Percentiles rank a stretch among this genome's conserved stretches.
Conservation (phyloP, 2,888 invertebrate species). For the Amphiduros pacificus region DNA sequence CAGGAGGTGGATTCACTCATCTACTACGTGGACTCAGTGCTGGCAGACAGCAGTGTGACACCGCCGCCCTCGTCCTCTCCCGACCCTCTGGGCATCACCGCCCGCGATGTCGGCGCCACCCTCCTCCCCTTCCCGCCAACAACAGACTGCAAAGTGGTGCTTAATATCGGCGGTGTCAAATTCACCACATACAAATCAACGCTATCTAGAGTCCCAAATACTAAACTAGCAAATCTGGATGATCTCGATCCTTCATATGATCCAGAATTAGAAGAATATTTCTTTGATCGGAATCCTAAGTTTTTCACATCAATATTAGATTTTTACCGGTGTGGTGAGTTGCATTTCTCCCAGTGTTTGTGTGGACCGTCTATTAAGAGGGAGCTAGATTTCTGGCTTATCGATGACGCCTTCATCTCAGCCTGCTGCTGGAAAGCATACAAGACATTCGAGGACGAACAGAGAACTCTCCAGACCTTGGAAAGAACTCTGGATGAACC, state of each 20-base stretch:
- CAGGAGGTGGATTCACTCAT: too few relatives aligned
- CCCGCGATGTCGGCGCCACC: too few relatives aligned
- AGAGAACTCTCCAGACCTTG: slow-evolving; percentile 7
- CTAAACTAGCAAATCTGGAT: slow-evolving; percentile 10
- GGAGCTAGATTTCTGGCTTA: slow-evolving; percentile 39
- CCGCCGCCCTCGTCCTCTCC: too few relatives aligned
- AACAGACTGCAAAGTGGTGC: too few relatives aligned
- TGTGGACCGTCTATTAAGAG: slow-evolving; percentile 34
- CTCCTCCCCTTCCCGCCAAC: too few relatives aligned
- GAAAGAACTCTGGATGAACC: slow-evolving; percentile 4
- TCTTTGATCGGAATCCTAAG: slow-evolving; percentile 41
- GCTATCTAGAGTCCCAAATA: slow-evolving; percentile 3
- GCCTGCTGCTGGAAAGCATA: slow-evolving; percentile 35
- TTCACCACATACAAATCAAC: slow-evolving; percentile 10
- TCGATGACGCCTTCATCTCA: slow-evolving; percentile 31
- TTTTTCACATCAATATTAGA: slow-evolving; percentile 38
- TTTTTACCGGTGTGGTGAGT: slow-evolving; percentile 35
- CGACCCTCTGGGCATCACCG: too few relatives aligned
- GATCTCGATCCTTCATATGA: slow-evolving; percentile 8
- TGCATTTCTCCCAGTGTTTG: slow-evolving; percentile 36
- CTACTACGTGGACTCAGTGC: too few relatives aligned
- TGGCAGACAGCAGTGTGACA: too few relatives aligned
- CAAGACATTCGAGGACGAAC: slow-evolving; percentile 14
- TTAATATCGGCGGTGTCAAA: slow-evolving; percentile 17
- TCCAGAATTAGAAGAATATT: slow-evolving; percentile 24